Evolutionary conservation across 1,140 invertebrate species (phyloP), one percentile per base, ranked within the genome.

Genomic region (Caenorhabditis latens): DNA sequence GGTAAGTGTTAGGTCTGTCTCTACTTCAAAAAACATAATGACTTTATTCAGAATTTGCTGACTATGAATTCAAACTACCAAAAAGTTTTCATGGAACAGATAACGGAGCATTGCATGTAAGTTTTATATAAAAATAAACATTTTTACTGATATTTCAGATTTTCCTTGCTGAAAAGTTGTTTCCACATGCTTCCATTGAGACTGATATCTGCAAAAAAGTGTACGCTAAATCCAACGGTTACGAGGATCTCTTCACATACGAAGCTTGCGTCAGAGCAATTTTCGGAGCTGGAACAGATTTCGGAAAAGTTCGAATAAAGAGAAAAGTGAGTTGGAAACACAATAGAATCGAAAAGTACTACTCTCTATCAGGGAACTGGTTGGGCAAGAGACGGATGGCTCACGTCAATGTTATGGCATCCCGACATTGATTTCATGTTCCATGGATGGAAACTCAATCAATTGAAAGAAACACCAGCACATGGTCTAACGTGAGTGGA

Each of bases 371-470:
- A 86, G 85, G 85, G 85, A 42, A 86, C 65, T 13, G 85, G 85
- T 11, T 86, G 85, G 85, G 85, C 57, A 9, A 40, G 48, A 19
- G 85, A 86, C 24, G 42, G 40, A 14, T 86, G 85, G 85, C 50
- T 86, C 14, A 79, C 71, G 4, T 46, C 32, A 16, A 48, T 42
- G 42, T 5, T 79, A 24, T 86, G 65, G 65, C 21, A 58, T 58
- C 67, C 67, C 7, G 75, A 82, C 7, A 19, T 40, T 9, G 71
- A 86, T 58, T 86, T 86, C n/a, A 86, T 86, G 85, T 50, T 86
- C 57, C 85, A 86, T 79, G 67, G 67, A 40, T 86, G 84, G 84
- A 86, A 86, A 21, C 43, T 43, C 13, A 48, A 46, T n/a, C 55
- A 84, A 32, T 84, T 84, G 42, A 75, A 19, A 71, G 19, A 43